Conservation (phyloP, 2,113 vertebrate genomes). For the Henicopernis longicauda region DNA sequence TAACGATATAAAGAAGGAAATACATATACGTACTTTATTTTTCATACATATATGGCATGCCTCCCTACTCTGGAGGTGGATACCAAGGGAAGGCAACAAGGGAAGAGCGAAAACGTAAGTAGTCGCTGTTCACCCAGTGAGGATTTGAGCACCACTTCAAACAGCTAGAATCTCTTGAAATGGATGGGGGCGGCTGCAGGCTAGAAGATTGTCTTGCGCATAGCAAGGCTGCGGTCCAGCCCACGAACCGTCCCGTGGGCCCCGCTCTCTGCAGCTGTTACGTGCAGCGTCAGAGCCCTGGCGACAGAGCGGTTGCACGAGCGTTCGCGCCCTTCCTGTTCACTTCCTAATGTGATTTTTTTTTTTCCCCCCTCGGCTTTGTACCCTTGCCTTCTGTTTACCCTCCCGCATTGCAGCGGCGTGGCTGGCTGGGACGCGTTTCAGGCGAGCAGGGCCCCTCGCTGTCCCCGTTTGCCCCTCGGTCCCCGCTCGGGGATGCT, state of each 20-base stretch:
- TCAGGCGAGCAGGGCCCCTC: background rate
- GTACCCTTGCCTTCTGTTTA: background rate
- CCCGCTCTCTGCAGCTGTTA: background rate
- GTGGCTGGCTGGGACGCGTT: background rate
- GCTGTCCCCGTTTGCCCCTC: rapidly evolving
- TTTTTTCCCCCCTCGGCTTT: background rate
- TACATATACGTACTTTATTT: background rate
- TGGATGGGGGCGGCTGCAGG: rapidly evolving
- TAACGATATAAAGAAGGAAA: background rate
- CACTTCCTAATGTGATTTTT: no score
- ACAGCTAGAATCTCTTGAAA: background rate
- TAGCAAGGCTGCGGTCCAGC: background rate
- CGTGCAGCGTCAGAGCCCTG: rapidly evolving
- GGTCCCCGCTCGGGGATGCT: background rate
- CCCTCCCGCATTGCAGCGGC: rapidly evolving
- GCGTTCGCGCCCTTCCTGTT: rapidly evolving
- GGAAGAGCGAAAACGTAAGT: background rate
- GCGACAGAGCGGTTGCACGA: background rate
- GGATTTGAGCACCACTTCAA: background rate
- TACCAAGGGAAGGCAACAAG: background rate
- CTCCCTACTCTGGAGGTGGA: background rate
- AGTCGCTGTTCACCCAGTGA: background rate
- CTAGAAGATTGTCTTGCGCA: background rate
- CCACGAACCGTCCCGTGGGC: background rate
- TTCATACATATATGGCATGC: background rate